phyloP scores from a whole-genome alignment of 2,888 invertebrate species.

The Catocala sponsa region DNA sequence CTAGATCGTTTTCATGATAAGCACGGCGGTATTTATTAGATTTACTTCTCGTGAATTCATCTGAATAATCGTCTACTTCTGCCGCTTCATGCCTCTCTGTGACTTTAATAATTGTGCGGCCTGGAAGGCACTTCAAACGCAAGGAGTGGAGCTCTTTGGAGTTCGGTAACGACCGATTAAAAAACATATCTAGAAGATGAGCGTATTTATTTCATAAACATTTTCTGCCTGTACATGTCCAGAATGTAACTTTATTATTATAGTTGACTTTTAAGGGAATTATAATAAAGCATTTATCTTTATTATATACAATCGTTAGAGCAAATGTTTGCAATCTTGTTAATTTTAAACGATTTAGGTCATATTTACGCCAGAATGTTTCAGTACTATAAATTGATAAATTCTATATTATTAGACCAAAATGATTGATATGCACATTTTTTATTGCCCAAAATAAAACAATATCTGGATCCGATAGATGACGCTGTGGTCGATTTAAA shows the following conservation, averaged over 20 bases:
- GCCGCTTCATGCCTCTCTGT: conserved; percentile 19
- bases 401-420: background rate
- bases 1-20: conserved; percentile 20
- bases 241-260: no score
- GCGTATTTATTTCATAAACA: background rate
- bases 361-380: no score
- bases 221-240: no score
- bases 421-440: no score
- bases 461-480: no score
- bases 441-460: no score
- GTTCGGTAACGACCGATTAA: conserved; percentile 57
- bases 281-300: no score
- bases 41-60: conserved; percentile 26
- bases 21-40: conserved; percentile 63
- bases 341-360: no score
- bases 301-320: no score
- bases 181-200: conserved; percentile 67
- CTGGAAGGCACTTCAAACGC: conserved; percentile 70
- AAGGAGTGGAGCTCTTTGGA: conserved; percentile 35
- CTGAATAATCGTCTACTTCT: conserved; percentile 24
- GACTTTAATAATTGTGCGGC: conserved; percentile 68
- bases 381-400: background rate
- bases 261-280: no score
- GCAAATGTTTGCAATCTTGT: no score
- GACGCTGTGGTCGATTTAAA: no score